These are phyloP conservation scores for Perdix hodgsoniae DNA, from an alignment of 2,797 vertebrate species.

Conservation along the genomic window DNA sequence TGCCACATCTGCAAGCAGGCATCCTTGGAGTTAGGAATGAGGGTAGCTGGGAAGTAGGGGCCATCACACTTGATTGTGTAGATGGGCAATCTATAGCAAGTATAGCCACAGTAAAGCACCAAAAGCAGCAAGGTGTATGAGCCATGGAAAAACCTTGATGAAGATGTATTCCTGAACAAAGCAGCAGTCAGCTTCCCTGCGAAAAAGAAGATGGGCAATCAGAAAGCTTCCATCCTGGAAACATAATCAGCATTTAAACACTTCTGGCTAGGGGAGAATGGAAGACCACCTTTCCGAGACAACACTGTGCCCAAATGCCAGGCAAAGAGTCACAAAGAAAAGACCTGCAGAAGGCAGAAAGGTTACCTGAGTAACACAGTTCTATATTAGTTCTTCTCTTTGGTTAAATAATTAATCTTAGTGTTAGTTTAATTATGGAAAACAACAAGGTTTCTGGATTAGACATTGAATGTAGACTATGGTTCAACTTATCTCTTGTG, in stretches of 20 bases:
- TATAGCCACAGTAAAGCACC: not conserved
- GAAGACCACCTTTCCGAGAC: not conserved
- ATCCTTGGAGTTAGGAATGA: not conserved
- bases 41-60: not conserved
- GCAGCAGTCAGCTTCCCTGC: not conserved
- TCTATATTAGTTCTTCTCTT: not conserved
- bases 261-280: fast-evolving
- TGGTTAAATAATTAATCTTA: not conserved
- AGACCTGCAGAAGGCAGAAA: not conserved
- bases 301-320: not conserved
- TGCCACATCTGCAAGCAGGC: not conserved
- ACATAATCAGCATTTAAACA: not conserved
- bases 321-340: not conserved
- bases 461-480: not conserved
- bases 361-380: not conserved
- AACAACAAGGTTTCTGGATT: not conserved
- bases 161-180: fast-evolving
- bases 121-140: not conserved
- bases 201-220: not conserved
- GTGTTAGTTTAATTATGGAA: not conserved
- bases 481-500: not conserved
- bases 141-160: not conserved
- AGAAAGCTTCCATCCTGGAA: not conserved
- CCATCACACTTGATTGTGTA: not conserved
- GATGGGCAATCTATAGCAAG: not conserved